Evolutionary conservation across 2,113 vertebrate species (phyloP).

Genomic region (Artemisiospiza belli): DNA sequence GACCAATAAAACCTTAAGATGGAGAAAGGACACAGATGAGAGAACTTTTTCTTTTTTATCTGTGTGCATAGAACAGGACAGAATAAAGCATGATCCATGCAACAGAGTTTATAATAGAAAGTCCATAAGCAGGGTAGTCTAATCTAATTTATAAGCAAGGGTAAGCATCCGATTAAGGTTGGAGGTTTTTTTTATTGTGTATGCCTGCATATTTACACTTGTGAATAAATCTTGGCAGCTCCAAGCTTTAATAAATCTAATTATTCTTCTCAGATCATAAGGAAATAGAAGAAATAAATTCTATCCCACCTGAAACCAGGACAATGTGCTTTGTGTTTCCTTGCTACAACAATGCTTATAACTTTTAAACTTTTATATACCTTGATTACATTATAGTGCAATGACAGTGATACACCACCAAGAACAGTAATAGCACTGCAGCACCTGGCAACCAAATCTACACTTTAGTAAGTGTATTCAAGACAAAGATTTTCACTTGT

Average conservation of each 20-base stretch:
- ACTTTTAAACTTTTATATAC: background rate
- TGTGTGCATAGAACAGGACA: background rate
- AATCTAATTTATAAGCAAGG: background rate
- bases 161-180: background rate
- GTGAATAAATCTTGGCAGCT: background rate
- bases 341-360: background rate
- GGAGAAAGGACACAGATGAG: background rate
- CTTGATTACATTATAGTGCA: background rate
- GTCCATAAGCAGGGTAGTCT: background rate
- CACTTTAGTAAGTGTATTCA: background rate
- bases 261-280: background rate
- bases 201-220: background rate
- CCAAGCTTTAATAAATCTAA: background rate
- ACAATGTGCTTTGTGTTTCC: background rate
- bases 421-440: background rate
- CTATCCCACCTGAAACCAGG: background rate
- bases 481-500: background rate
- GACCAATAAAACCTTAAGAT: background rate
- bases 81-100: background rate
- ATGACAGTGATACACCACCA: background rate
- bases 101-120: background rate
- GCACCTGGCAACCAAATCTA: background rate
- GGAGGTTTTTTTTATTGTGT: fast-evolving
- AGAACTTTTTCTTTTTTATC: background rate
- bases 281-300: background rate